phyloP scores from a whole-genome alignment of 2,113 vertebrate genomes.

The Tachycineta bicolor region DNA sequence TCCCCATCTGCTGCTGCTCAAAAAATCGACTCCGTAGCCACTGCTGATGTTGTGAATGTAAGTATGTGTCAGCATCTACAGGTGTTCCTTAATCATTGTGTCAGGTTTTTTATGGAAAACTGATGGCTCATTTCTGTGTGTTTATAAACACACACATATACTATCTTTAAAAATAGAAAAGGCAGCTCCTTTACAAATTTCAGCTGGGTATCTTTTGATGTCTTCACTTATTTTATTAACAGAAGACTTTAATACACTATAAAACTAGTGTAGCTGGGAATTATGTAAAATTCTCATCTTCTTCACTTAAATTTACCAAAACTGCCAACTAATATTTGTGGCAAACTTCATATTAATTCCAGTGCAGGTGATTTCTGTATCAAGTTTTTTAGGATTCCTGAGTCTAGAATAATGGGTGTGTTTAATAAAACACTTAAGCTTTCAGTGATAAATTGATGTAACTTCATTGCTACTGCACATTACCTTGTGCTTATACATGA shows the following conservation, averaged over 20 bases:
- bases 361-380: background rate
- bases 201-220: background rate
- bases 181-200: background rate
- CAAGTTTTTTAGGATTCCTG: background rate
- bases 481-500: background rate
- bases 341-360: background rate
- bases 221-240: background rate
- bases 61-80: slow-evolving; percentile 61
- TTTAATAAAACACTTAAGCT: background rate
- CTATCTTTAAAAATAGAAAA: background rate
- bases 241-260: background rate
- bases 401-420: background rate
- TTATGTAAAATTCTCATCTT: background rate
- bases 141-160: background rate
- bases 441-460: background rate
- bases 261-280: background rate
- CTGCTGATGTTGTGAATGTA: slow-evolving; percentile 87
- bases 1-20: slow-evolving; percentile 78
- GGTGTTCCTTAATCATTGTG: background rate
- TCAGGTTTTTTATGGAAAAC: background rate
- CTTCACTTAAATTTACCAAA: background rate
- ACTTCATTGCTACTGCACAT: background rate
- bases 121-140: background rate
- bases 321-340: background rate
- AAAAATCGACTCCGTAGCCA: slow-evolving; percentile 85